A percentile compares a stretch with the other conserved stretches of the same genome.
These are phyloP conservation scores for Solenodon paradoxus DNA, from an alignment of 2,113 vertebrate species.

Conservation along the genomic window DNA sequence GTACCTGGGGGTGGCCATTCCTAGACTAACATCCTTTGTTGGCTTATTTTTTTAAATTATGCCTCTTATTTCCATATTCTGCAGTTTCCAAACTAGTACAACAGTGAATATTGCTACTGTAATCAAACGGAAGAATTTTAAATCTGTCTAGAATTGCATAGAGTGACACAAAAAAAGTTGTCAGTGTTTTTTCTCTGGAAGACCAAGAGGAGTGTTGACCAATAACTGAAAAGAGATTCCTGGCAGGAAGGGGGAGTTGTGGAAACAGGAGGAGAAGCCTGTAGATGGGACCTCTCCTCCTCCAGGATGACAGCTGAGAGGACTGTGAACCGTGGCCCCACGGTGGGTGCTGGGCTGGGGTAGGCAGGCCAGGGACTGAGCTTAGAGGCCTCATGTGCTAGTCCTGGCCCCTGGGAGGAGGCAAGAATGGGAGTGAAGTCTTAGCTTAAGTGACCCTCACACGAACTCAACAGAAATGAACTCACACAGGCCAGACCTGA, in stretches of 20 bases:
- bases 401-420: background rate
- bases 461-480: background rate
- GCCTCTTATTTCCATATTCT: background rate
- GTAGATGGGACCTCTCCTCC: background rate
- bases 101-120: background rate
- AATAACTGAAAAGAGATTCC: background rate
- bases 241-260: background rate
- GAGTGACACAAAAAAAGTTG: background rate
- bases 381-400: background rate
- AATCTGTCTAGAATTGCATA: background rate
- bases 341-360: too few species aligned
- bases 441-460: background rate
- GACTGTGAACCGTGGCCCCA: too few species aligned
- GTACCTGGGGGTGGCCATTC: background rate
- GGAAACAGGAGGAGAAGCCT: background rate
- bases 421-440: background rate
- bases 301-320: fast-evolving
- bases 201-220: background rate
- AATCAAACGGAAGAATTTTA: background rate
- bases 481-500: background rate
- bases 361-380: background rate
- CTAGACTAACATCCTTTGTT: background rate
- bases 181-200: background rate
- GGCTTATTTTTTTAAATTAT: background rate
- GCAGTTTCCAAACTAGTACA: background rate